phyloP scores from a whole-genome alignment of 2,888 invertebrate species.

The Gisinianus flammeolus region DNA sequence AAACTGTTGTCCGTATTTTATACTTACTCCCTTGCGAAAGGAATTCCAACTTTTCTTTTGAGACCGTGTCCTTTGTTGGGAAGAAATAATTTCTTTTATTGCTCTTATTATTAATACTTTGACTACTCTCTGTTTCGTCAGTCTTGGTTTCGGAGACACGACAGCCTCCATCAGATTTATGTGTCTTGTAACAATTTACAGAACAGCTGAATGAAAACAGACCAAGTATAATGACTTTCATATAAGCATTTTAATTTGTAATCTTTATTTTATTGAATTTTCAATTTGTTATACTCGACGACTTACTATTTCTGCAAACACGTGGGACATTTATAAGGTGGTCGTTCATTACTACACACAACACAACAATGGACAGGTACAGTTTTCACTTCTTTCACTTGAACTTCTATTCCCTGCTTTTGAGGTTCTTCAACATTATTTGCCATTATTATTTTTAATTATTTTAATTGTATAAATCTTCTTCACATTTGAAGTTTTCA shows the following conservation, averaged over 20 bases:
- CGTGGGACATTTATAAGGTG: slow-evolving; percentile 40
- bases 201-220: slow-evolving; percentile 45
- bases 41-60: slow-evolving; percentile 28
- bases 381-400: neutral
- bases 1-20: neutral
- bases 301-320: slow-evolving; percentile 41
- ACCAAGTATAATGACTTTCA: slow-evolving; percentile 14
- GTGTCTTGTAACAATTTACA: slow-evolving; percentile 42
- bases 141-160: neutral
- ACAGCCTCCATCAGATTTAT: slow-evolving; percentile 35
- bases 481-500: no score
- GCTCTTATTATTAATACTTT: neutral
- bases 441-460: no score
- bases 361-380: neutral
- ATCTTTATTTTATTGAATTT: neutral
- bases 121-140: neutral
- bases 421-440: neutral
- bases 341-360: slow-evolving; percentile 21
- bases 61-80: slow-evolving; percentile 46
- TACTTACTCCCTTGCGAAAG: slow-evolving; percentile 24
- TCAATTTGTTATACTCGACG: neutral
- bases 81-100: slow-evolving; percentile 20
- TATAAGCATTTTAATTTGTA: neutral
- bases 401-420: neutral
- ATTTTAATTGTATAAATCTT: no score